Evolutionary conservation across 2,888 invertebrate genomes (phyloP).

Genomic region (Sarcophaga caerulescens): DNA sequence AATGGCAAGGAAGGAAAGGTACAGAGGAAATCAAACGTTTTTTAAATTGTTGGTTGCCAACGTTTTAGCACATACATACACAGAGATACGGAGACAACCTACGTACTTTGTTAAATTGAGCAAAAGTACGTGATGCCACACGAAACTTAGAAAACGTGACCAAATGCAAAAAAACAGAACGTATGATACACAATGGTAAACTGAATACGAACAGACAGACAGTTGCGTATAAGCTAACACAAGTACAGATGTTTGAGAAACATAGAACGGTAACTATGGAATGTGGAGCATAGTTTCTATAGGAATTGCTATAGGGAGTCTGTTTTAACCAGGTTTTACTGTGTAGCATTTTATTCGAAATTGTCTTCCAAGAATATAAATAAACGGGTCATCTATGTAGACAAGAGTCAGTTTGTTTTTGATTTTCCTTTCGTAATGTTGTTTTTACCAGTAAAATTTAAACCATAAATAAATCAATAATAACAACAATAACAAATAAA

Average conservation of each 20-base stretch:
- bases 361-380: slow-evolving; percentile 13
- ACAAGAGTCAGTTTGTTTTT: slow-evolving; percentile 4
- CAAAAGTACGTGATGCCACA: slow-evolving; percentile 71
- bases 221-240: neutral
- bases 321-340: neutral
- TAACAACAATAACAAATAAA: slow-evolving; percentile 46
- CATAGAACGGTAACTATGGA: neutral
- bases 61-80: too few species aligned
- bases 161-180: slow-evolving; percentile 54
- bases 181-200: neutral
- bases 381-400: slow-evolving; percentile 32
- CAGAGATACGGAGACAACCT: slow-evolving; percentile 36
- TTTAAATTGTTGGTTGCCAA: slow-evolving; percentile 38
- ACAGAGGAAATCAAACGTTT: slow-evolving; percentile 31
- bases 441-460: slow-evolving; percentile 9
- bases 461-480: slow-evolving; percentile 61
- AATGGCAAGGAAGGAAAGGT: slow-evolving; percentile 16
- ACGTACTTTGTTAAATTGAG: slow-evolving; percentile 69
- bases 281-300: too few species aligned
- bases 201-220: slow-evolving; percentile 2
- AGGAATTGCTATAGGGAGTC: too few species aligned
- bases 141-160: slow-evolving; percentile 70
- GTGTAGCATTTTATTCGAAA: slow-evolving; percentile 20
- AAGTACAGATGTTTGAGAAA: neutral
- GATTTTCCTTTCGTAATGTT: neutral